Base-by-base conservation (phyloP, 2,888 invertebrate genomes). In the Drosophila formosana region DNA sequence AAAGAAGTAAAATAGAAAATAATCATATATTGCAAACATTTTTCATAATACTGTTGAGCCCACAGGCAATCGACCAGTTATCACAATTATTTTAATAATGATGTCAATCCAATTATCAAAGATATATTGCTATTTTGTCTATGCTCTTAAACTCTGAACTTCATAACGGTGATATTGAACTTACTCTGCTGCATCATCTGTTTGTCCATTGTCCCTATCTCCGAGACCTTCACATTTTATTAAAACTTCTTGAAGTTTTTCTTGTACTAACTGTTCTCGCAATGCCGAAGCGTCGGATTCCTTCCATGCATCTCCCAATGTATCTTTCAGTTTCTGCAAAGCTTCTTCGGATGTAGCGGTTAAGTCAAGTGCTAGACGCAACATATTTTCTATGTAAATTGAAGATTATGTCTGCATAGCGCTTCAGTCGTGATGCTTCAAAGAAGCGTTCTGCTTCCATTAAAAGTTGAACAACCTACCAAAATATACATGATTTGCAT, bases 191-290 rank as follows among this genome's bases (percentile, higher is more conserved):
- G 66, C 75, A 26, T 90, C 90, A 53, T 90, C 90, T n/a, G 84
- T 78, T 50, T 86, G 71, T 0, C 66, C 68, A 3, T 58, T 45
- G 30, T 85, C 81, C 55, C 89, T 86, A 6, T 66, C 72, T 18
- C 85, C 81, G 8, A 87, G 72, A 6, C 82, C 79, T 28, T 85
- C 80, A 60, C 90, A 88, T 72, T 90, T 90, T 2, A 85, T 66
- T 39, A 89, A 69, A 13, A 90, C 70, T 60, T 90, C 82, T 58
- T 88, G 88, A 5, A 91, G 75, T 71, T 90, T 85, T 50, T 89
- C 89, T 57, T 91, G 91, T 4, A 89, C 80, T n/a, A 88, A 77
- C 30, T 91, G 90, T 63, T 91, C 91, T 0, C 91, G 86, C 6
- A 79, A 28, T 34, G 86, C 78, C 3, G 91, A 88, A 11, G 88